Evolutionary conservation across 2,113 vertebrate genomes (phyloP), one percentile per base, ranked within the genome.

Genomic region (Ahaetulla prasina): DNA sequence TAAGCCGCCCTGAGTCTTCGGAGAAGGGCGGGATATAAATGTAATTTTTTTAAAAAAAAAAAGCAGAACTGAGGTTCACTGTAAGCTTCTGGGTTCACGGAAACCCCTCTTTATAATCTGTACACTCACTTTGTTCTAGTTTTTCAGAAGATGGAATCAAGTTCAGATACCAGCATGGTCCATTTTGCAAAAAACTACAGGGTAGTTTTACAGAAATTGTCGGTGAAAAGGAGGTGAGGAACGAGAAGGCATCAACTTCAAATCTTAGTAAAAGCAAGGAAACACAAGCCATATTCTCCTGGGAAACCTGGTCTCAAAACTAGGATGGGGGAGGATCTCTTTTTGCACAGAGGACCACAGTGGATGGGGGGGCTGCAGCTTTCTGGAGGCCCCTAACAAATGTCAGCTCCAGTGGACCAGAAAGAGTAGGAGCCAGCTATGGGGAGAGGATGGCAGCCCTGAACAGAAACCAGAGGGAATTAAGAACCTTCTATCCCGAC

Each of bases 191-290:
- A 55, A 55, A 89, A 63, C 1, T 89, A 92, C 25, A 87, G 91
- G 25, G 91, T 92, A 68, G 63, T 92, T 89, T n/a, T 92, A 87
- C 91, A 92, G 68, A 92, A 92, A 55, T 68, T 92, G 50, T 89
- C 87, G 1, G 91, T 92, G 87, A 92, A 92, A 47, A 50, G 63
- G 63, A 92, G 87, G 91, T 92, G 87, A 92, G 91, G 14, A 23
- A 18, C 8, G 12, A 45, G 22, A 1, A 47, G 90, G 22, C 20
- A 2, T 39, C 12, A 2, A 1, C 49, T n/a, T 30, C 49, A 53
- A 25, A 54, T 4, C 89, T 50, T 54, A 43, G 35, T 54, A 68
- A 43, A 27, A 23, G 2, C 49, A 84, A 90, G 20, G 11, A 74
- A 39, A 22, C 3, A 8, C 1, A 9, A 4, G 10, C 2, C 54